phyloP scores from a whole-genome alignment of 2,113 vertebrate genomes.

The Microcebus ravelobensis region DNA sequence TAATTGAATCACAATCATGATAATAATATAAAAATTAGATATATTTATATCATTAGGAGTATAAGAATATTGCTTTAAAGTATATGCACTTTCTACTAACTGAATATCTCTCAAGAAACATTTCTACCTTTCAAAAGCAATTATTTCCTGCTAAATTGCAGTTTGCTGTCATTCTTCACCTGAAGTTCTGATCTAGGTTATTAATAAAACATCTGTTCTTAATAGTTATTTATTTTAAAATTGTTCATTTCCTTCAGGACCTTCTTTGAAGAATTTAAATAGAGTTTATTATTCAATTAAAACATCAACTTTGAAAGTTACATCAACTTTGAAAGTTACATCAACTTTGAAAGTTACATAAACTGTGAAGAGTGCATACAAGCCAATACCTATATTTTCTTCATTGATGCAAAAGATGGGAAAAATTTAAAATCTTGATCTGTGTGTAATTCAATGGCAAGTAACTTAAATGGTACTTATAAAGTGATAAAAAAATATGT shows the following conservation, averaged over 20 bases:
- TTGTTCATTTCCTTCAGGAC: background rate
- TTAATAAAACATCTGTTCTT: background rate
- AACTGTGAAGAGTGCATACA: background rate
- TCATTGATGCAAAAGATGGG: background rate
- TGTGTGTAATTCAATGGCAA: background rate
- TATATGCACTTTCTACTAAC: background rate
- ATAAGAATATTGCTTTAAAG: background rate
- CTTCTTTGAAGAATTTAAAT: background rate
- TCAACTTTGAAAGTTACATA: background rate
- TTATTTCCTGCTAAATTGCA: background rate
- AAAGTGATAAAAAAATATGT: slow-evolving; percentile 30
- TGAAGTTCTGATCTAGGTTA: background rate
- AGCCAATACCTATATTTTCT: background rate
- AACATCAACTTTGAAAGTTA: background rate
- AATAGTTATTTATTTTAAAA: background rate
- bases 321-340: no score
- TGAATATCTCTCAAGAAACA: background rate
- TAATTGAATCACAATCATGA: background rate
- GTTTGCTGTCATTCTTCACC: background rate
- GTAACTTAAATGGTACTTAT: background rate
- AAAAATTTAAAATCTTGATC: background rate
- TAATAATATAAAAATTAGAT: background rate
- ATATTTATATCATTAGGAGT: background rate
- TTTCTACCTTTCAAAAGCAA: background rate
- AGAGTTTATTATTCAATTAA: slow-evolving; percentile 13